Evolutionary conservation across 2,113 vertebrate species (phyloP).

Genomic region (Calcarius ornatus): DNA sequence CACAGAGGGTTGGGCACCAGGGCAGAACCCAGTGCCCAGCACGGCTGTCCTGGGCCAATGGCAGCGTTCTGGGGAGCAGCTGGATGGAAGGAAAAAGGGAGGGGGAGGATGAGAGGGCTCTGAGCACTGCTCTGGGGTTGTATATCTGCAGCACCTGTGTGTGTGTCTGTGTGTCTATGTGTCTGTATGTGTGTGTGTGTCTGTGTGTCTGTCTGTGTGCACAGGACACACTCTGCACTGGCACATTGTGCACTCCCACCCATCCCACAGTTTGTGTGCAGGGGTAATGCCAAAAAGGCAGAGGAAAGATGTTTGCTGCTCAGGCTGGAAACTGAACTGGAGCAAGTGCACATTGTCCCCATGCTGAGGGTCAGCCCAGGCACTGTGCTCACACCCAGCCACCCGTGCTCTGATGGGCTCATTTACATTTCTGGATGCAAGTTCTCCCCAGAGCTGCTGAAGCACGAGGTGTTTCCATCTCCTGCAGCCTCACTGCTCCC

Average conservation of each 20-base stretch:
- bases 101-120: background rate
- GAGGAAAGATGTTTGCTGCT: background rate
- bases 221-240: background rate
- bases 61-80: background rate
- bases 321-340: background rate
- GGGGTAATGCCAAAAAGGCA: background rate
- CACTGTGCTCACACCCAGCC: background rate
- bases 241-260: background rate
- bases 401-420: background rate
- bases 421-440: background rate
- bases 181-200: background rate
- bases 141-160: background rate
- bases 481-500: background rate
- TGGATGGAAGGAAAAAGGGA: background rate
- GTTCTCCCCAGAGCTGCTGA: background rate
- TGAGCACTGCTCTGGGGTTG: background rate
- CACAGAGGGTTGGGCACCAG: slow-evolving; percentile 51
- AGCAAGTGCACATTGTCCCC: background rate
- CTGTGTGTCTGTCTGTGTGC: background rate
- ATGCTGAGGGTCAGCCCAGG: background rate
- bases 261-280: background rate
- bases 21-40: background rate
- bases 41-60: background rate
- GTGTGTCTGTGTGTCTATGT: background rate
- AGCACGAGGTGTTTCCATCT: background rate